Evolutionary conservation across 2,888 invertebrate species (phyloP).

Genomic region (Hetaerina titia): DNA sequence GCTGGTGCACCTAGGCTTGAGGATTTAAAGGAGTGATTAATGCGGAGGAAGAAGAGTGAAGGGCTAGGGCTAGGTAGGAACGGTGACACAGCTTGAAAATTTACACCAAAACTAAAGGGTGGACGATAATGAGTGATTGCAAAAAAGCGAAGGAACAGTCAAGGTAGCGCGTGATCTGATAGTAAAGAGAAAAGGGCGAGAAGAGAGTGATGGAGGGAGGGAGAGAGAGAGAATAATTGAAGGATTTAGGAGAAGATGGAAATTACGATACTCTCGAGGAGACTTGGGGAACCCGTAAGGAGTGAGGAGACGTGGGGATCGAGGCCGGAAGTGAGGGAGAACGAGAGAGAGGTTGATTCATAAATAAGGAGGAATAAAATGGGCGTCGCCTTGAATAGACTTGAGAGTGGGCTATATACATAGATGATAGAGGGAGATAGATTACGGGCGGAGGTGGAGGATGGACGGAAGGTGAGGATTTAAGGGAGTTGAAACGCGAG

Average conservation of each 20-base stretch:
- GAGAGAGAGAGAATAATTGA: conserved; percentile 3
- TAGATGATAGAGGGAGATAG: conserved; percentile 27
- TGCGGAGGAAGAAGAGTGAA: not conserved
- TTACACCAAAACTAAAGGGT: not conserved
- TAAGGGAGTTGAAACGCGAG: conserved; percentile 5
- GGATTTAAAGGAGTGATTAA: not conserved
- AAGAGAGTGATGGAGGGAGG: not conserved
- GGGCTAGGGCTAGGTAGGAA: not conserved
- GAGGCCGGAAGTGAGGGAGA: not conserved
- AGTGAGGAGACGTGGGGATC: not conserved
- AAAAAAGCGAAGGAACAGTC: not conserved
- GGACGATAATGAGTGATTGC: not conserved
- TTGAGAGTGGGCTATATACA: conserved; percentile 22
- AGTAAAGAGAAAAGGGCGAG: not conserved
- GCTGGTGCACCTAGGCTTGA: not conserved
- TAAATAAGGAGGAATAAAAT: conserved; percentile 31
- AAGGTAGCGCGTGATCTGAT: conserved; percentile 27
- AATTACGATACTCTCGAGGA: conserved; percentile 7
- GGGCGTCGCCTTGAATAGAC: conserved; percentile 35
- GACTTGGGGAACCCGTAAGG: not conserved
- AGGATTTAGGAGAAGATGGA: conserved; percentile 32
- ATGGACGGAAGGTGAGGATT: conserved; percentile 12
- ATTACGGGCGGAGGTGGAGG: not conserved
- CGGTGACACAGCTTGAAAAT: not conserved
- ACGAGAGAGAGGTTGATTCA: not conserved